Percentiles rank a stretch among this genome's conserved stretches.
Conservation (phyloP, 1,140 invertebrate genomes). For the Heliothis virescens region DNA sequence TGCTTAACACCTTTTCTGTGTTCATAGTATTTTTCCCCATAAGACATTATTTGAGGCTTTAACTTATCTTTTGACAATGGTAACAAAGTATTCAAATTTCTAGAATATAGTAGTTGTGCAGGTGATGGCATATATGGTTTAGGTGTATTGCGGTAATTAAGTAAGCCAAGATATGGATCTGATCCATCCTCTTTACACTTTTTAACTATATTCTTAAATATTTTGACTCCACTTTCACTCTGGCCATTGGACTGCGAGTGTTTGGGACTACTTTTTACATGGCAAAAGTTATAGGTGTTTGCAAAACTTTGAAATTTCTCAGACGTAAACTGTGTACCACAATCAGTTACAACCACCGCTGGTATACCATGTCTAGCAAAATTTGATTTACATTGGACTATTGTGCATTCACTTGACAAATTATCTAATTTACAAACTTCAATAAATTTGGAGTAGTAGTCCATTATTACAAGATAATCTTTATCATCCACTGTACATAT, state of each 20-base stretch:
- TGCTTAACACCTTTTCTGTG: neutral
- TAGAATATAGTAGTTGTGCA: slow-evolving; percentile 47
- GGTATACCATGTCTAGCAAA: slow-evolving; percentile 79
- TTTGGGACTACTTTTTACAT: slow-evolving; percentile 58
- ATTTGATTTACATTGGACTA: slow-evolving; percentile 53
- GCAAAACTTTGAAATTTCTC: slow-evolving; percentile 71
- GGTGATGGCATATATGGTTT: slow-evolving; percentile 38
- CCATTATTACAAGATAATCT: slow-evolving; percentile 58
- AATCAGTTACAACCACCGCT: slow-evolving; percentile 70
- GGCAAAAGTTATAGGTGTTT: slow-evolving; percentile 63
- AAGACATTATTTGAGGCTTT: neutral
- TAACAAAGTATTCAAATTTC: slow-evolving; percentile 30
- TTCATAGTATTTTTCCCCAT: neutral
- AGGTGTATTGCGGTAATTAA: slow-evolving; percentile 45
- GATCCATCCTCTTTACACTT: slow-evolving; percentile 46
- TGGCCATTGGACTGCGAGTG: slow-evolving; percentile 72
- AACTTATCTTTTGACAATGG: slow-evolving; percentile 15
- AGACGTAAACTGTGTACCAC: slow-evolving; percentile 69
- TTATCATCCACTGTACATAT: slow-evolving; percentile 60
- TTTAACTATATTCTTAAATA: slow-evolving; percentile 60
- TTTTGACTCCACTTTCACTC: slow-evolving; percentile 63
- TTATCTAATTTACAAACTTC: slow-evolving; percentile 51
- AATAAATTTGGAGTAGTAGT: slow-evolving; percentile 61
- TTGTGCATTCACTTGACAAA: slow-evolving; percentile 32
- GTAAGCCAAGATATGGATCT: slow-evolving; percentile 41